Percentiles rank a stretch among this genome's conserved stretches.
These are phyloP conservation scores for Lithophane socia DNA, from an alignment of 2,888 invertebrate species.

Conservation along the genomic window DNA sequence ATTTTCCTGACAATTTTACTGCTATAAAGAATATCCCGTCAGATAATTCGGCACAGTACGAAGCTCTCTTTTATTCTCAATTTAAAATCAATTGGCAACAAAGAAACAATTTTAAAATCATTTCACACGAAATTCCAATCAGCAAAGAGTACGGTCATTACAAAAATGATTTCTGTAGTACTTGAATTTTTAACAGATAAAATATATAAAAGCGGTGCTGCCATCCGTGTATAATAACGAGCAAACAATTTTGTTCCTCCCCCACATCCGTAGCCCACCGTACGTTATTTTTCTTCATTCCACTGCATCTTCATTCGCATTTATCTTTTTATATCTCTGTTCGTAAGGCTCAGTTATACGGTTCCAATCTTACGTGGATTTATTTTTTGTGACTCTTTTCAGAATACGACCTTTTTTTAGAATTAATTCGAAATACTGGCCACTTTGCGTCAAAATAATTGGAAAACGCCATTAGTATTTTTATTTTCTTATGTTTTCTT, in stretches of 20 bases:
- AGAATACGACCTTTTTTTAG: neutral
- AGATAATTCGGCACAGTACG: neutral
- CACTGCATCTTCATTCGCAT: conserved; percentile 73
- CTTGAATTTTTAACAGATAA: conserved; percentile 38
- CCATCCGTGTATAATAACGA: conserved; percentile 64
- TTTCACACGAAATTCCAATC: conserved; percentile 38
- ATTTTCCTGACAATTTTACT: neutral
- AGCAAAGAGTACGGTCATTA: conserved; percentile 28
- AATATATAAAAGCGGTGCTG: conserved; percentile 27
- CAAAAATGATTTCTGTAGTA: conserved; percentile 16
- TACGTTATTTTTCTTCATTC: conserved; percentile 79
- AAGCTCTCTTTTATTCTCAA: neutral
- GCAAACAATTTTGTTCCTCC: conserved; percentile 70
- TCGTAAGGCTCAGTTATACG: conserved; percentile 43
- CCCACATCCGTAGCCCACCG: conserved; percentile 66
- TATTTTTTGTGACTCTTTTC: conserved; percentile 5
- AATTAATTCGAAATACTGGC: neutral
- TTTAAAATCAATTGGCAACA: conserved; percentile 13
- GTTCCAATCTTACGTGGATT: conserved; percentile 10
- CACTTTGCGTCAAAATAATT: neutral
- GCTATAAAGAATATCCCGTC: neutral
- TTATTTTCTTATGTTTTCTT: neutral
- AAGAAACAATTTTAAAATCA: conserved; percentile 19
- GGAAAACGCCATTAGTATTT: conserved; percentile 5
- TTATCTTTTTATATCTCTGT: conserved; percentile 68